A percentile compares a stretch with the other conserved stretches of the same genome.
Evolutionary conservation across 2,797 vertebrate genomes (phyloP).

Genomic region (Sebastes oblongus): DNA sequence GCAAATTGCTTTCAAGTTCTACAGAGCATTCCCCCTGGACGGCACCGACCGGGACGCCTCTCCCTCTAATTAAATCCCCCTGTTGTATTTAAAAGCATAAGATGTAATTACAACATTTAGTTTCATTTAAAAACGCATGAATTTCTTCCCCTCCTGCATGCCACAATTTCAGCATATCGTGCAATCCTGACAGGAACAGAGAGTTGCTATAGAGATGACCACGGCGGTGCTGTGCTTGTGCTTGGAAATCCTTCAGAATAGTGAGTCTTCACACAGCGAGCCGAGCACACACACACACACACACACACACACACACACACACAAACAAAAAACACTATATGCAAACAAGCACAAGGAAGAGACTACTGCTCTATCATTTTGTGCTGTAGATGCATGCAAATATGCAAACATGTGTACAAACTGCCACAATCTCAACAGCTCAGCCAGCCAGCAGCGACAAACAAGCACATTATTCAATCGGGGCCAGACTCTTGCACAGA

Average conservation of each 20-base stretch:
- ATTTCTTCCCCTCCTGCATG: conserved; percentile 52
- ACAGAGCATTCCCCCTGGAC: conserved; percentile 65
- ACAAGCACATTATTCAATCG: conserved; percentile 43
- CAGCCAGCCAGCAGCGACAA: conserved; percentile 29
- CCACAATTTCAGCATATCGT: conserved; percentile 47
- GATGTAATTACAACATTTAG: conserved; percentile 80
- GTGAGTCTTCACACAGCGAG: conserved; percentile 19
- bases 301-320: neutral
- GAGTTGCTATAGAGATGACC: conserved; percentile 81
- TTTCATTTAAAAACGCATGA: conserved; percentile 71
- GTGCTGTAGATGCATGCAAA: conserved; percentile 25
- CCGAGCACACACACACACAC: neutral
- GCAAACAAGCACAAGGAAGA: conserved; percentile 24
- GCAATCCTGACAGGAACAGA: conserved; percentile 45
- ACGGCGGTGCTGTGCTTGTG: conserved; percentile 31
- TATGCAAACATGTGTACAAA: conserved; percentile 39
- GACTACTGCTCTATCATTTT: conserved; percentile 13
- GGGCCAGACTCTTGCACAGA: conserved; percentile 24
- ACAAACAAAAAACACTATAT: neutral
- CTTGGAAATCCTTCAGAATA: conserved; percentile 62
- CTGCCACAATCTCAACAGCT: neutral
- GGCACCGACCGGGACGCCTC: conserved; percentile 51
- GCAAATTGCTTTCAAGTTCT: conserved; percentile 80
- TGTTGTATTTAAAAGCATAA: conserved; percentile 76
- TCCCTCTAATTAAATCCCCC: conserved; percentile 76